Evolutionary conservation across 2,888 invertebrate species (phyloP).

Genomic region (Lasius fuliginosus): DNA sequence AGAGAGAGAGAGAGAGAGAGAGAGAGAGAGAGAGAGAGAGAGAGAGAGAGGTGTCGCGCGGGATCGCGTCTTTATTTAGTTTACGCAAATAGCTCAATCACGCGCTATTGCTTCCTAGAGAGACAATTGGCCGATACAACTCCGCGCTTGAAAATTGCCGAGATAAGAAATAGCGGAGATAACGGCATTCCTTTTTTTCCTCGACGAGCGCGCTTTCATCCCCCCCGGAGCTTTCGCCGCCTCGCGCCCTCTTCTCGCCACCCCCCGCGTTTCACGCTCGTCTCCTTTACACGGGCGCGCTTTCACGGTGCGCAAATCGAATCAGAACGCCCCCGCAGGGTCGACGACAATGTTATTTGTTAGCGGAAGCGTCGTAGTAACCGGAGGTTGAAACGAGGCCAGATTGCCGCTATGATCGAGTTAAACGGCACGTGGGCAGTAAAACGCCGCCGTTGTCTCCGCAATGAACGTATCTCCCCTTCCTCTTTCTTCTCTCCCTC

Average conservation of each 20-base stretch:
- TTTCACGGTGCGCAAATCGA: slow-evolving; percentile 84
- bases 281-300: slow-evolving; percentile 60
- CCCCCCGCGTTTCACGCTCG: slow-evolving; percentile 16
- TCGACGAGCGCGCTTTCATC: slow-evolving; percentile 22
- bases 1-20: slow-evolving; percentile 1
- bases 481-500: slow-evolving; percentile 15
- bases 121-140: slow-evolving; percentile 5
- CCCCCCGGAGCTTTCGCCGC: slow-evolving; percentile 56
- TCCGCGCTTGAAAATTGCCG: neutral
- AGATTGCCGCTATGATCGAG: slow-evolving; percentile 86
- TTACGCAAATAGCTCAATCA: slow-evolving; percentile 83
- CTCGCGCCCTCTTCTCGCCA: slow-evolving; percentile 25
- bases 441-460: slow-evolving; percentile 71
- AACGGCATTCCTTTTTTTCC: slow-evolving; percentile 1
- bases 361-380: slow-evolving; percentile 85
- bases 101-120: slow-evolving; percentile 73
- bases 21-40: slow-evolving; percentile 28
- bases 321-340: slow-evolving; percentile 83
- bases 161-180: slow-evolving; percentile 26
- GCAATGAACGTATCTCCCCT: slow-evolving; percentile 48
- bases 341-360: slow-evolving; percentile 85
- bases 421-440: slow-evolving; percentile 86
- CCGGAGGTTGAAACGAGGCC: slow-evolving; percentile 86
- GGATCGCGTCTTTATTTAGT: slow-evolving; percentile 34
- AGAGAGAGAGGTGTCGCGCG: slow-evolving; percentile 54